phyloP scores from a whole-genome alignment of 2,113 vertebrate genomes.

The Phylloscopus trochiloides region DNA sequence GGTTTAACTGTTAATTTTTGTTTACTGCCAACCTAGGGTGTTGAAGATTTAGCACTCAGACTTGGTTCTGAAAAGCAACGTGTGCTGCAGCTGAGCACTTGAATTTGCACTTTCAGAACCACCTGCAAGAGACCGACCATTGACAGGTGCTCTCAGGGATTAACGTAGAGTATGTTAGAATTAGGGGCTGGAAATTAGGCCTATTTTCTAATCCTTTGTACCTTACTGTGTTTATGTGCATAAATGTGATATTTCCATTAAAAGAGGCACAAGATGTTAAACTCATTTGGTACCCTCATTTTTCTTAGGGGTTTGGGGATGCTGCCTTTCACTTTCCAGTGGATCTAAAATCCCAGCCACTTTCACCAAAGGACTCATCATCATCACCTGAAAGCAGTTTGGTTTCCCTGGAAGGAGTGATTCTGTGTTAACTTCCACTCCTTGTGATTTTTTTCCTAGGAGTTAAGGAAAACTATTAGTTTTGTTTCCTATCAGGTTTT shows the following conservation, averaged over 20 bases:
- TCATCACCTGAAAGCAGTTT: not conserved
- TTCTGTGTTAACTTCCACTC: not conserved
- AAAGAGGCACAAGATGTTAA: conserved; percentile 16
- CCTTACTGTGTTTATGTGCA: not conserved
- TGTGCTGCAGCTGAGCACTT: not conserved
- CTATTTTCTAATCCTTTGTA: conserved; percentile 54
- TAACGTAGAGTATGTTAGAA: not conserved
- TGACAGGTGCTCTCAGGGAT: conserved; percentile 69
- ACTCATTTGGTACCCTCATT: not conserved
- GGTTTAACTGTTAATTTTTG: not conserved
- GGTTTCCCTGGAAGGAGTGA: not conserved
- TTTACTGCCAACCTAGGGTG: not conserved
- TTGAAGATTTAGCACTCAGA: not conserved
- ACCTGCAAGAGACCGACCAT: not conserved
- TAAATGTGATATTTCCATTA: conserved; percentile 19
- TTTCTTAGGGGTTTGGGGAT: not conserved
- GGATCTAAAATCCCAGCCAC: not conserved
- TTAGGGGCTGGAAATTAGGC: not conserved
- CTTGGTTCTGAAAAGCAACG: not conserved
- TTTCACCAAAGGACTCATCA: not conserved
- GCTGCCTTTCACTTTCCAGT: not conserved
- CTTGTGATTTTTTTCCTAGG: not conserved
- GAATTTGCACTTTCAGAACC: not conserved
- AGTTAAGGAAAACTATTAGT: not conserved
- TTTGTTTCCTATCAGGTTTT: not conserved